Evolutionary conservation across 2,113 vertebrate genomes (phyloP).

Genomic region (Platysternon megacephalum): DNA sequence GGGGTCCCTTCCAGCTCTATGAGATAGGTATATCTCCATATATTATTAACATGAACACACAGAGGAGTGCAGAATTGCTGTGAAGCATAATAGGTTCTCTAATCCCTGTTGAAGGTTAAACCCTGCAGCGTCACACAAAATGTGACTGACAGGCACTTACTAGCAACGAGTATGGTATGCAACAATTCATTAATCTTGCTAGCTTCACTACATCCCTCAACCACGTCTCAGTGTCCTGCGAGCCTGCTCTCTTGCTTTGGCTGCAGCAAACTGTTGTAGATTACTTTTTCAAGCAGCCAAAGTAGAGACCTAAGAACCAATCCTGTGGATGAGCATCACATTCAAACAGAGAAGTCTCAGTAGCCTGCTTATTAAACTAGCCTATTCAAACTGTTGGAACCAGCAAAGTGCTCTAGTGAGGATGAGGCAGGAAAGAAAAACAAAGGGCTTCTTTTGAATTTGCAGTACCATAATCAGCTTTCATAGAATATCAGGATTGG

Average conservation of each 20-base stretch:
- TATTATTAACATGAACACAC: not conserved
- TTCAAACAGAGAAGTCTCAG: not conserved
- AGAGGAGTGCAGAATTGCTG: not conserved
- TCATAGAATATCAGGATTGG: too few relatives aligned
- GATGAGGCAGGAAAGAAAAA: not conserved
- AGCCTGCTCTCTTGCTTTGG: not conserved
- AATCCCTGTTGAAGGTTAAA: not conserved
- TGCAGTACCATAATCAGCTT: not conserved
- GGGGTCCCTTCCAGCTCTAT: too few relatives aligned
- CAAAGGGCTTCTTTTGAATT: not conserved
- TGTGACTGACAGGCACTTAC: rapidly evolving
- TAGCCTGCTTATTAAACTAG: slow-evolving; percentile 2
- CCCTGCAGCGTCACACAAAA: not conserved
- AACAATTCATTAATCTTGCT: not conserved
- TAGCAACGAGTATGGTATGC: not conserved
- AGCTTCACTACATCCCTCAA: rapidly evolving
- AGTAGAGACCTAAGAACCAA: not conserved
- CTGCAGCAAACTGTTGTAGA: not conserved
- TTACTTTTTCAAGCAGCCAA: not conserved
- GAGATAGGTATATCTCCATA: too few relatives aligned
- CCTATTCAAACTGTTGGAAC: not conserved
- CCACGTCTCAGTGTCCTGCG: not conserved
- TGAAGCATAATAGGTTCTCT: not conserved
- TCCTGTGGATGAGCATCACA: not conserved
- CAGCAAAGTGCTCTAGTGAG: not conserved